phyloP scores from a whole-genome alignment of 2,797 vertebrate genomes.

The Fistularia commersonii region DNA sequence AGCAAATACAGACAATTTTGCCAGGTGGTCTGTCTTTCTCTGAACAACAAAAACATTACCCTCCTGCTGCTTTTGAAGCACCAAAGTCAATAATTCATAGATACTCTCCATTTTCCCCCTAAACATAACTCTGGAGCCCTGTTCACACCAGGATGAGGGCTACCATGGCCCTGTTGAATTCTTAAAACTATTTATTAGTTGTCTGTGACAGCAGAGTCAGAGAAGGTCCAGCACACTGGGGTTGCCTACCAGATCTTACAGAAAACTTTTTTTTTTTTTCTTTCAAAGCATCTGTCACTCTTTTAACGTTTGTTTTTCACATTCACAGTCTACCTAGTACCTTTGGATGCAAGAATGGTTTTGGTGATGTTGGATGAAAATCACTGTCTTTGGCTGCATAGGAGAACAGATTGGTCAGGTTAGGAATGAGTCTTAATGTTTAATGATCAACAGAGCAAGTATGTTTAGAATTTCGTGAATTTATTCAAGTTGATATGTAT shows the following conservation, averaged over 20 bases:
- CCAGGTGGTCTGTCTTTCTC: slow-evolving; percentile 28
- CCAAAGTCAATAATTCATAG: slow-evolving; percentile 59
- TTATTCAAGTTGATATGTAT: no score
- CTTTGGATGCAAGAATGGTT: no score
- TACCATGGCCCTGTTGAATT: slow-evolving; percentile 59
- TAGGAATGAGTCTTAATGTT: no score
- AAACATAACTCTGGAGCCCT: slow-evolving; percentile 34
- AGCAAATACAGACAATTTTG: slow-evolving; percentile 10
- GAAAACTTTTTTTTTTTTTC: neutral
- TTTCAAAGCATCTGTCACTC: neutral
- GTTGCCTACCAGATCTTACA: neutral
- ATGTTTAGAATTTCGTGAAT: no score
- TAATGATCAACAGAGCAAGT: no score
- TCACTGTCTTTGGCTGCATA: no score
- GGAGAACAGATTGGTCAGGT: no score
- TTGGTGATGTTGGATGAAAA: no score
- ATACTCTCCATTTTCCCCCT: slow-evolving; percentile 26
- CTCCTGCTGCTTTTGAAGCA: slow-evolving; percentile 46
- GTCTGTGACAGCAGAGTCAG: slow-evolving; percentile 41
- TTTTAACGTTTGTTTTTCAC: no score
- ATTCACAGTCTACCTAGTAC: no score
- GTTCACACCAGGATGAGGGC: slow-evolving; percentile 43
- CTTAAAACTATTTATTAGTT: slow-evolving; percentile 68
- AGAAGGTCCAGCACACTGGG: slow-evolving; percentile 21
- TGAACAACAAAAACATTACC: slow-evolving; percentile 49